Evolutionary conservation across 2,797 vertebrate genomes (phyloP).

Genomic region (Mormyrops attenuatus): DNA sequence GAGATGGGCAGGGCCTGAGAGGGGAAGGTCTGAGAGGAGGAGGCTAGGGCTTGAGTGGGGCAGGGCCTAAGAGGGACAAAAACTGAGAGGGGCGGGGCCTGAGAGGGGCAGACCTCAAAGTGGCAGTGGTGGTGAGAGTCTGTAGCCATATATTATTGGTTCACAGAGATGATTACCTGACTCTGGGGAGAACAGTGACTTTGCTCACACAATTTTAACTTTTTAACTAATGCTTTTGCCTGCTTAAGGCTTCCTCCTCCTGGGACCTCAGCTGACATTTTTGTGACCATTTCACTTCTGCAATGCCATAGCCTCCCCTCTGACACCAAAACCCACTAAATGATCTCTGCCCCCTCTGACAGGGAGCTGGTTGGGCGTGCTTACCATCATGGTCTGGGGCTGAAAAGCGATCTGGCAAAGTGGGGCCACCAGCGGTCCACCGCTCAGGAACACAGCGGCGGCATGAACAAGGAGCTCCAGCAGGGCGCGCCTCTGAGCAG

Average conservation of each 20-base stretch:
- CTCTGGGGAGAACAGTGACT: neutral
- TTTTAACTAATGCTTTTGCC: neutral
- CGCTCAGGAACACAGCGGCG: slow-evolving; percentile 49
- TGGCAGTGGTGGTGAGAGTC: neutral
- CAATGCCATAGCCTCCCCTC: neutral
- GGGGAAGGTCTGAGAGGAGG: too few relatives aligned
- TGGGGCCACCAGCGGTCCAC: slow-evolving; percentile 43
- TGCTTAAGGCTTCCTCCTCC: neutral
- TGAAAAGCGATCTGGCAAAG: slow-evolving; percentile 49
- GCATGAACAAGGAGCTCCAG: slow-evolving; percentile 63
- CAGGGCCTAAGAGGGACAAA: neutral
- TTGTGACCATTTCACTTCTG: neutral
- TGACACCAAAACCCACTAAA: neutral
- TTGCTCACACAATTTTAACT: neutral
- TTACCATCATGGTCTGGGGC: slow-evolving; percentile 47
- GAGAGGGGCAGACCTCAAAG: neutral
- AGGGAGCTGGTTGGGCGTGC: neutral
- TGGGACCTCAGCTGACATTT: neutral
- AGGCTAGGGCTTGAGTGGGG: too few relatives aligned
- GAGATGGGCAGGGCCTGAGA: neutral
- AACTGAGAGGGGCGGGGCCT: neutral
- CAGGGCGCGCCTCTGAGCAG: slow-evolving; percentile 40
- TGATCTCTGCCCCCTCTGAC: neutral
- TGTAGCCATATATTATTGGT: neutral
- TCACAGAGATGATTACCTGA: neutral